Conservation (phyloP, 2,888 invertebrate species). For the Papilio protenor region DNA sequence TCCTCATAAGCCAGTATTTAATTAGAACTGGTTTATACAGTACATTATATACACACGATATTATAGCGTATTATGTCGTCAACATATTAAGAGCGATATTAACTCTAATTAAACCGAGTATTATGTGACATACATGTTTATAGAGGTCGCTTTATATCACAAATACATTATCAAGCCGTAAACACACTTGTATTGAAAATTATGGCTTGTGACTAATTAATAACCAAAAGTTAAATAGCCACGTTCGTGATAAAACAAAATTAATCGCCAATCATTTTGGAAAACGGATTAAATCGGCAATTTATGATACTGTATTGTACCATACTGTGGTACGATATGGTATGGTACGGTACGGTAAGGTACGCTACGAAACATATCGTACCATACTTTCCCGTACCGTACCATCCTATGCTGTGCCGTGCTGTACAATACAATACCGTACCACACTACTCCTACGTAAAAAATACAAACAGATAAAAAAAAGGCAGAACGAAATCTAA, state of each 20-base stretch:
- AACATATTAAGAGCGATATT: constrained; percentile 2
- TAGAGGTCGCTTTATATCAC: not conserved
- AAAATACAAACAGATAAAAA: too few species aligned
- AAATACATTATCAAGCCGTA: constrained; percentile 1
- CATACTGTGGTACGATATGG: not conserved
- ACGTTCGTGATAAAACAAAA: not conserved
- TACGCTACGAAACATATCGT: too few species aligned
- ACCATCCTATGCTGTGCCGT: too few species aligned
- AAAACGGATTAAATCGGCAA: not conserved
- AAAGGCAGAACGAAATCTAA: too few species aligned
- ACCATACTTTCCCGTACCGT: too few species aligned
- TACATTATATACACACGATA: not conserved
- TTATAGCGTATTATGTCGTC: not conserved
- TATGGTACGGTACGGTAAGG: too few species aligned
- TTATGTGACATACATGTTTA: not conserved
- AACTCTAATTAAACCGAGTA: not conserved
- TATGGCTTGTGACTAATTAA: not conserved
- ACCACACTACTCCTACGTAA: too few species aligned
- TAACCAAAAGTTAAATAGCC: not conserved
- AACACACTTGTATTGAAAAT: not conserved
- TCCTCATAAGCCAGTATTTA: not conserved
- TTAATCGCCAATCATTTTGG: too few species aligned
- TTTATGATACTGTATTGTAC: not conserved
- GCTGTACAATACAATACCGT: too few species aligned
- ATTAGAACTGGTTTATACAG: not conserved